These are phyloP conservation scores for Palythoa heliodiscus DNA, from an alignment of 92 coral and sea anemone species.

Conservation along the genomic window DNA sequence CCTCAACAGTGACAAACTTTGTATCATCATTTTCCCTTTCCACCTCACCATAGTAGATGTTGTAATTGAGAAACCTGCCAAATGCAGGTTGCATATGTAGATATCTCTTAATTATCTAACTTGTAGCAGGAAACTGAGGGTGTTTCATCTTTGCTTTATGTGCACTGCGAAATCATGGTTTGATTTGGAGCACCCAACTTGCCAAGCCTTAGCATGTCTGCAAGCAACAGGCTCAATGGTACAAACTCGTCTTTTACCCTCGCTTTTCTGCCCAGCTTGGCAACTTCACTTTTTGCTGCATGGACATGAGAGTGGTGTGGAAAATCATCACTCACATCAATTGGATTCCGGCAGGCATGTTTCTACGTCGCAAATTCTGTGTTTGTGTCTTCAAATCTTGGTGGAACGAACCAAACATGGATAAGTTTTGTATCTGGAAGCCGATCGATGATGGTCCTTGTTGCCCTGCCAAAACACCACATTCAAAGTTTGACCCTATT, in stretches of 20 bases:
- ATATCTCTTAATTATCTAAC: constrained; percentile 65
- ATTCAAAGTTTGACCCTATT: constrained; percentile 15
- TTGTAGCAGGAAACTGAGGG: constrained; percentile 26
- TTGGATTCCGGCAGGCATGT: neutral
- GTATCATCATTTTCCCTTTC: constrained; percentile 38
- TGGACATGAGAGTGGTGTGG: constrained; percentile 5
- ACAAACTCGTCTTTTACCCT: constrained; percentile 49
- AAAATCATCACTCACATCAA: neutral
- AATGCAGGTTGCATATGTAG: constrained; percentile 40
- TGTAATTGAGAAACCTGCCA: constrained; percentile 52
- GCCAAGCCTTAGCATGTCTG: constrained; percentile 64
- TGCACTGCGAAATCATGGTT: constrained; percentile 60
- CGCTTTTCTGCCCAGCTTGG: constrained; percentile 10
- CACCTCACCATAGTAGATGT: constrained; percentile 57
- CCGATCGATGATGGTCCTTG: constrained; percentile 42
- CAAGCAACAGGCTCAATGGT: constrained; percentile 58
- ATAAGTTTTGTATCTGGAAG: constrained; percentile 41
- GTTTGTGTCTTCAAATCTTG: constrained; percentile 2
- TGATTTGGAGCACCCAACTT: constrained; percentile 44
- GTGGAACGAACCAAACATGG: constrained; percentile 50
- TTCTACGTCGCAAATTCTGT: neutral
- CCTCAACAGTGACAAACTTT: constrained; percentile 67
- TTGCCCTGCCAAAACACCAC: constrained; percentile 16
- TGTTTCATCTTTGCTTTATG: constrained; percentile 51
- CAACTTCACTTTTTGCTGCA: constrained; percentile 18